Evolutionary conservation across 2,888 invertebrate species (phyloP), one percentile per base, ranked within the genome.

Genomic region (Parnassius apollo): DNA sequence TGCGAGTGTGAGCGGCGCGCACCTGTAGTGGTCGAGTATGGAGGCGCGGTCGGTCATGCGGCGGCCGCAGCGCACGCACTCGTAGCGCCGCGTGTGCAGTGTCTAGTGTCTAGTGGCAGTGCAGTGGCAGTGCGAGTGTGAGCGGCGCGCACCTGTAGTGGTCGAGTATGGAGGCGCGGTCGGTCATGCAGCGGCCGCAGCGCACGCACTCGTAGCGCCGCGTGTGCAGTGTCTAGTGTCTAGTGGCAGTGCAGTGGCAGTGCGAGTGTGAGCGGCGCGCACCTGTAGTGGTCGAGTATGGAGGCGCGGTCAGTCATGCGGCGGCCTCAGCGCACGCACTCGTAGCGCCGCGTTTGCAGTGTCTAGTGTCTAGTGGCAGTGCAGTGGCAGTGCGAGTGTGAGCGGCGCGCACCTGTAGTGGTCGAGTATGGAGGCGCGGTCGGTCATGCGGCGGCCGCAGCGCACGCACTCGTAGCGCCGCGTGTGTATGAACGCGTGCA

Each of bases 401-500:
- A 25, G 25, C 25, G 25, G 25, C 25, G 0, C 25, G 59, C 68
- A 12, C 86, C 80, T 75, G 66, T 88, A 88, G 64, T 91, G 90
- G 45, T 88, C 83, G 2, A 88, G 52, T 0, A 91, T 91, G 22
- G 85, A 84, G 0, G 75, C 65, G 0, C 82, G 66, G 72, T 90
- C 90, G 18, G 75, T 77, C 90, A 91, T 90, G 0, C 83, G 66
- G 0, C 85, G 68, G 0, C 76, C 82, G 65, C 91, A 91, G 18
- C 71, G 68, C 2, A 75, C 63, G 51, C 90, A 90, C 68, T 90
- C 87, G 72, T 82, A 90, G 0, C 88, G 74, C 0, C 80, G 71
- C 62, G 85, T 88, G 80, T 91, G 91, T 11, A 87, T 88, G 2
- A 82, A 65, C 0, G 78, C 71, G 72, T 91, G 91, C 1, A 89